A percentile compares a stretch with the other conserved stretches of the same genome.
phyloP scores from a whole-genome alignment of 2,113 vertebrate species.

The Cyprinodon brontotheroides region DNA sequence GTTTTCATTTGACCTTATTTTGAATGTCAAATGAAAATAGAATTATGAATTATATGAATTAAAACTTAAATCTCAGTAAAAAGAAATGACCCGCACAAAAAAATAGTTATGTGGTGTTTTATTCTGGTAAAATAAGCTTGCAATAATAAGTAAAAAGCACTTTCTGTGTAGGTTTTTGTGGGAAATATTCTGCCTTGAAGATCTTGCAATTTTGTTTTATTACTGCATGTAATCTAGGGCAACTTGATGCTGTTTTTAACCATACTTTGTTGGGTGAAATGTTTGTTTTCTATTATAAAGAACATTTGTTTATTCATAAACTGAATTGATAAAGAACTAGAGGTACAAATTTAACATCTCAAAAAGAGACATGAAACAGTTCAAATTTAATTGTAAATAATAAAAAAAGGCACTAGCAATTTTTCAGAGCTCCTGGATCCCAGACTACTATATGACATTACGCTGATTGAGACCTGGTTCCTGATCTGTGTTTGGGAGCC shows the following conservation, averaged over 20 bases:
- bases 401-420: background rate
- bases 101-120: background rate
- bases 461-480: background rate
- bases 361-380: background rate
- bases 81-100: background rate
- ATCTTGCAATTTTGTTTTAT: background rate
- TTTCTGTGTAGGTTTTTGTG: background rate
- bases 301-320: background rate
- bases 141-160: background rate
- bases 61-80: no score
- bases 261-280: background rate
- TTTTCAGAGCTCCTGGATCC: background rate
- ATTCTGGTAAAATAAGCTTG: background rate
- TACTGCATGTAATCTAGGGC: background rate
- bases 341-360: background rate
- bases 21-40: background rate
- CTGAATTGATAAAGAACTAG: background rate
- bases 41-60: no score
- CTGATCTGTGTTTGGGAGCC: background rate
- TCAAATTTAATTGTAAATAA: background rate
- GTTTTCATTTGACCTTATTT: background rate
- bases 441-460: background rate
- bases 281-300: background rate
- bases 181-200: background rate
- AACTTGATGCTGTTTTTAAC: background rate